Conservation (phyloP, 2,113 vertebrate genomes). For the Aegotheles bennettii region DNA sequence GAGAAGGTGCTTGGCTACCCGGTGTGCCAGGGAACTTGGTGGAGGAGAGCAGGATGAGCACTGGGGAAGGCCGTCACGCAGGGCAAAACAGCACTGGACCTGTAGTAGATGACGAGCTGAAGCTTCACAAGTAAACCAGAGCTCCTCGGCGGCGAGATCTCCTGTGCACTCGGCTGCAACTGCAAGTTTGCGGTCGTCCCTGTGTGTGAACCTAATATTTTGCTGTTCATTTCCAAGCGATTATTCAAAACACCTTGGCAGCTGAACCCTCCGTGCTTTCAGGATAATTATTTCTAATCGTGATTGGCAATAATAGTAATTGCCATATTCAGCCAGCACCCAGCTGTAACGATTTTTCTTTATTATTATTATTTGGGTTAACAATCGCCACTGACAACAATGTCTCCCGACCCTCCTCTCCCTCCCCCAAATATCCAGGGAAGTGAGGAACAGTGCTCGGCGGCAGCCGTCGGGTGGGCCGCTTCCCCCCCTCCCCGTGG, state of each 20-base stretch:
- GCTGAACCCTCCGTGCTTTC: slow-evolving; percentile 30
- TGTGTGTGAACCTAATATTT: not conserved
- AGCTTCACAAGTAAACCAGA: not conserved
- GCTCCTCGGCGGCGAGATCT: not conserved
- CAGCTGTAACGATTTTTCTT: slow-evolving; percentile 48
- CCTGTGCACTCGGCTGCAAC: not conserved
- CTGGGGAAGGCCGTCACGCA: rapidly evolving
- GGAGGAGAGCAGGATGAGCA: not conserved
- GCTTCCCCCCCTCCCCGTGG: not conserved
- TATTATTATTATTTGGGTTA: slow-evolving; percentile 52
- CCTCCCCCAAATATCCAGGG: not conserved
- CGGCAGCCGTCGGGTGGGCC: not conserved
- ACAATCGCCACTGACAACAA: slow-evolving; percentile 31
- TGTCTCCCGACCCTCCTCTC: not conserved
- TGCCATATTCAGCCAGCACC: slow-evolving; percentile 44
- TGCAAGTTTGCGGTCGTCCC: not conserved
- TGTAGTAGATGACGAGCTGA: too few relatives aligned
- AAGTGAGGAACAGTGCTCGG: not conserved
- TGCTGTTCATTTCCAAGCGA: not conserved
- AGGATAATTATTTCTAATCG: slow-evolving; percentile 47
- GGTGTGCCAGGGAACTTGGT: not conserved
- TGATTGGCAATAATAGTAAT: slow-evolving; percentile 55
- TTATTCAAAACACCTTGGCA: slow-evolving; percentile 60
- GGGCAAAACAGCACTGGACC: not conserved
- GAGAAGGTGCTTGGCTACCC: not conserved